These are phyloP conservation scores for Aphelenchoides bicaudatus DNA, from an alignment of 2,888 invertebrate species.

Conservation along the genomic window DNA sequence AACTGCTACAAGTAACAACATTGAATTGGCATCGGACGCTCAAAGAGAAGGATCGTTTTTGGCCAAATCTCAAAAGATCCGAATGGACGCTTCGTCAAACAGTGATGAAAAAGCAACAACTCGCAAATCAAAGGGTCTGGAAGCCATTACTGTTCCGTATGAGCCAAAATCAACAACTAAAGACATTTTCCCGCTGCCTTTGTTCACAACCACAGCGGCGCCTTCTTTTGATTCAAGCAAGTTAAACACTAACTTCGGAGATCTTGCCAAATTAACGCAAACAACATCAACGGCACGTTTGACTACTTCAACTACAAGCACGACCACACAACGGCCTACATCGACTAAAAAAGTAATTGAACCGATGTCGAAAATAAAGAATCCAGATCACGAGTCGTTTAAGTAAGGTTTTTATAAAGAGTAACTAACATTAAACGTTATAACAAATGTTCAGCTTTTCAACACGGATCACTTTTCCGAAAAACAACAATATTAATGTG, in stretches of 20 bases:
- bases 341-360: conserved; percentile 21
- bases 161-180: conserved; percentile 28
- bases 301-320: conserved; percentile 22
- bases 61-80: conserved; percentile 23
- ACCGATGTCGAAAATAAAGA: neutral
- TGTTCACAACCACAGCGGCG: conserved; percentile 22
- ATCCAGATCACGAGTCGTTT: neutral
- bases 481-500: conserved; percentile 28
- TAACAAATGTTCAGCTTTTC: conserved; percentile 33
- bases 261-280: too few relatives aligned
- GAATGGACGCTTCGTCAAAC: neutral
- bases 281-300: conserved; percentile 26
- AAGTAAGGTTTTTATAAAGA: neutral
- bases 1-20: neutral
- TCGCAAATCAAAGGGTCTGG: neutral
- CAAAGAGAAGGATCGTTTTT: conserved; percentile 18
- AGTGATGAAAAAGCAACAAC: neutral
- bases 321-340: conserved; percentile 19
- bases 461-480: conserved; percentile 33
- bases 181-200: conserved; percentile 39
- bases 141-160: conserved; percentile 15
- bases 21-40: conserved; percentile 5
- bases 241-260: too few relatives aligned
- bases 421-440: neutral
- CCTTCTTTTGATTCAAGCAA: too few relatives aligned